Evolutionary conservation across 2,888 invertebrate species (phyloP), one percentile per base, ranked within the genome.

Genomic region (Sinopyrophorus schimmeli): DNA sequence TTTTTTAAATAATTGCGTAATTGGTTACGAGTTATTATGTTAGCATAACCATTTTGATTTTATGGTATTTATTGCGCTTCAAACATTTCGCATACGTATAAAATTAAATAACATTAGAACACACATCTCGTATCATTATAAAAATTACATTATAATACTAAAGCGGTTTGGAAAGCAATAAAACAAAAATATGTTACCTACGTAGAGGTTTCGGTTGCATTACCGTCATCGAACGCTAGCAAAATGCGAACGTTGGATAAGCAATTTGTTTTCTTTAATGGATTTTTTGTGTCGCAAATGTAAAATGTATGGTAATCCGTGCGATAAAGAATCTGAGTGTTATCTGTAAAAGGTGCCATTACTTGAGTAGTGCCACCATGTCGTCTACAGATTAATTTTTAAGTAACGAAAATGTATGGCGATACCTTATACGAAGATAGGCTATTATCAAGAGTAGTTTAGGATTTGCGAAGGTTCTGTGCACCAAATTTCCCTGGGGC

Each of bases 211-310:
- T 31, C 42, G 17, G 47, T 32, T 43, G 49, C 42, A 44, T 53
- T 53, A 40, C 34, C 24, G 41, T 39, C 47, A 48, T 47, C 39
- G 50, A 48, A 48, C 54, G 55, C 56, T 53, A 54, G 58, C 53
- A 47, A 48, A 59, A 55, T 55, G 57, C 48, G 57, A 58, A 55
- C 51, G 51, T 48, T n/a, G 48, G 52, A 60, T 55, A 58, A 54
- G 61, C 60, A 58, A 58, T 62, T 61, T 63, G 63, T 62, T 60
- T 60, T 47, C 55, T 57, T 56, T 62, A 63, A 63, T 63, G 61
- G 61, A 62, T 62, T 63, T 59, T 63, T 62, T 60, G 51, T 58
- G 58, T 61, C 54, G 61, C 57, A 59, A 60, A 61, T 59, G 61
- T 55, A 60, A 60, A 62, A 58, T 60, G 57, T 60, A 61, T 61